Evolutionary conservation across 1,140 invertebrate species (phyloP), one percentile per base, ranked within the genome.

Genomic region (Solen grandis): DNA sequence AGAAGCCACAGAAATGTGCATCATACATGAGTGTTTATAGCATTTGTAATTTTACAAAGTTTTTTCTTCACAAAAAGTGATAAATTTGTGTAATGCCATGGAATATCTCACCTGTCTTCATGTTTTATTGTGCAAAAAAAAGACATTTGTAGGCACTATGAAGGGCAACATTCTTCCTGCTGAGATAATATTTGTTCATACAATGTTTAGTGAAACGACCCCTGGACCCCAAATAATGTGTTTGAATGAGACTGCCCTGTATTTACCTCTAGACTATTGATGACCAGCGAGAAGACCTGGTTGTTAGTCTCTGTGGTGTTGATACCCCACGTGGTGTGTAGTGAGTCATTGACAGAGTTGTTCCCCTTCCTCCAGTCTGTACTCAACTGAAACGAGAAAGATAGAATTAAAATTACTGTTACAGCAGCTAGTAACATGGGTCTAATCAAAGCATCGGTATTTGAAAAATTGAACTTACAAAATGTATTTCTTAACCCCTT

Each of bases 321-420:
- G 2, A 69, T 1, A 3, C 66, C 66, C 33, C 33, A 75, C 13
- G 57, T 29, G 25, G 72, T 75, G 27, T 75, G 72, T 25, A n/a
- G 50, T 22, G 57, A 50, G 22, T 75, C 72, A 36, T 50, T 63
- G 10, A 75, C 22, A 2, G 57, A 3, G 1, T 29, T 5, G 13
- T 29, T 14, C 0, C 29, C 59, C 54, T 63, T 60, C 25, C 25
- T 52, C 72, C 72, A 75, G 3, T 50, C 36, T 13, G 63, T 22
- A 1, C 22, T 59, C 57, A 75, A 63, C 72, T 75, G 72, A 19
- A 59, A 46, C 35, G 52, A 50, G n/a, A n/a, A n/a, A n/a, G n/a
- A n/a, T n/a, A n/a, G n/a, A n/a, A n/a, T n/a, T n/a, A n/a, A n/a
- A n/a, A n/a, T n/a, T n/a, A n/a, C n/a, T n/a, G n/a, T n/a, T n/a